Percentiles rank a stretch among this genome's conserved stretches.
These are phyloP conservation scores for Enoplosus armatus DNA, from an alignment of 2,797 vertebrate genomes.

Conservation along the genomic window DNA sequence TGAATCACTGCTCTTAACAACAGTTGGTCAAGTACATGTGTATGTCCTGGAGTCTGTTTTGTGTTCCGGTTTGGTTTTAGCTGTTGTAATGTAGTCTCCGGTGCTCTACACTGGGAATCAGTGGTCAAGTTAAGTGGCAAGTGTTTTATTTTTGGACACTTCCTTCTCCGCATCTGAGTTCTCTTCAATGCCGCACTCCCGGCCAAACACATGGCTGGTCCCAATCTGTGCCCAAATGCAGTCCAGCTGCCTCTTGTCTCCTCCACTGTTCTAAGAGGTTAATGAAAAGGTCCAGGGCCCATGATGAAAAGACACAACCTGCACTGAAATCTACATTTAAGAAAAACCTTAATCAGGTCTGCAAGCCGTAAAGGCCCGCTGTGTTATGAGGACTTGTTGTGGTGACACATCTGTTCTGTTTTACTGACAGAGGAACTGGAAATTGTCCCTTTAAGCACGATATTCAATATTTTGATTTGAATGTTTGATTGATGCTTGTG, in stretches of 20 bases:
- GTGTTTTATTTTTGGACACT: slow-evolving; percentile 57
- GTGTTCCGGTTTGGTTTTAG: slow-evolving; percentile 22
- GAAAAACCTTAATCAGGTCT: slow-evolving; percentile 56
- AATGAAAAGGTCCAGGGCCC: slow-evolving; percentile 69
- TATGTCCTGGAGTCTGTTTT: slow-evolving; percentile 13
- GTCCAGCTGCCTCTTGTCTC: slow-evolving; percentile 74
- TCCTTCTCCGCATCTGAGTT: slow-evolving; percentile 46
- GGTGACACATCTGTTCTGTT: slow-evolving; percentile 52
- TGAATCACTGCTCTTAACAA: slow-evolving; percentile 34
- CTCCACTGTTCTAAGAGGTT: slow-evolving; percentile 69
- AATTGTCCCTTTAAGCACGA: slow-evolving; percentile 12
- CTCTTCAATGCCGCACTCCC: slow-evolving; percentile 35
- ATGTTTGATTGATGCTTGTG: slow-evolving; percentile 28
- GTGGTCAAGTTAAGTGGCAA: slow-evolving; percentile 45
- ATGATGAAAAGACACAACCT: slow-evolving; percentile 76
- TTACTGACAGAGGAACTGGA: slow-evolving; percentile 27
- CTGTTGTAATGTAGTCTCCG: slow-evolving; percentile 10
- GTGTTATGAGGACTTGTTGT: slow-evolving; percentile 56
- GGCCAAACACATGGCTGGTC: slow-evolving; percentile 70
- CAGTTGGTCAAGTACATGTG: background rate
- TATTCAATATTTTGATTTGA: slow-evolving; percentile 14
- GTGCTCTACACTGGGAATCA: slow-evolving; percentile 14
- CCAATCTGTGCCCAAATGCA: slow-evolving; percentile 72
- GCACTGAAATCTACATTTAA: slow-evolving; percentile 22
- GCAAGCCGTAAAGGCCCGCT: slow-evolving; percentile 42